Percentiles rank a stretch among this genome's conserved stretches.
These are phyloP conservation scores for Sinopyrophorus schimmeli DNA, from an alignment of 2,888 invertebrate genomes.

Conservation along the genomic window DNA sequence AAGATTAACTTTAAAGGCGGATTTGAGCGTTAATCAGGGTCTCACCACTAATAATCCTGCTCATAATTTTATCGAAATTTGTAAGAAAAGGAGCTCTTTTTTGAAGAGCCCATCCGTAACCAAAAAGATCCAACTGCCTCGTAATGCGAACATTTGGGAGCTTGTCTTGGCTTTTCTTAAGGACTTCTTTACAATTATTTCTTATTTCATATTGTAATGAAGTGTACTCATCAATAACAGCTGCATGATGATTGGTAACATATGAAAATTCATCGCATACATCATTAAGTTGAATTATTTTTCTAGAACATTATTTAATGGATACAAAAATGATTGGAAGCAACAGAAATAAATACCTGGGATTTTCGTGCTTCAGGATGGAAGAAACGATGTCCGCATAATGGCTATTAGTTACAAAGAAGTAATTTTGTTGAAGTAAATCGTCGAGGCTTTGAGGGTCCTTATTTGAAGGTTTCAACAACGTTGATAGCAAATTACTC, in stretches of 20 bases:
- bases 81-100: slow-evolving; percentile 17
- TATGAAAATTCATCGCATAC: slow-evolving; percentile 27
- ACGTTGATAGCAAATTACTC: slow-evolving; percentile 12
- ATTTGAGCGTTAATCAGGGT: neutral
- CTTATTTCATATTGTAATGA: slow-evolving; percentile 27
- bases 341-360: no score
- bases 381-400: slow-evolving; percentile 5
- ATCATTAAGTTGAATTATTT: neutral
- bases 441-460: slow-evolving; percentile 8
- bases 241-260: slow-evolving; percentile 13
- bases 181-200: slow-evolving; percentile 3
- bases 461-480: slow-evolving; percentile 3
- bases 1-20: neutral
- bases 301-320: neutral
- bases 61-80: slow-evolving; percentile 17
- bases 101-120: slow-evolving; percentile 8
- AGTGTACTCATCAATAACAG: slow-evolving; percentile 26
- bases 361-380: neutral
- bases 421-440: slow-evolving; percentile 1
- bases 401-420: slow-evolving; percentile 6
- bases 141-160: slow-evolving; percentile 4
- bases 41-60: slow-evolving; percentile 9
- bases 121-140: neutral
- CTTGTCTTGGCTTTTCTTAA: neutral
- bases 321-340: neutral